Evolutionary conservation across 2,113 vertebrate species (phyloP).

Genomic region (Corvus hawaiiensis): DNA sequence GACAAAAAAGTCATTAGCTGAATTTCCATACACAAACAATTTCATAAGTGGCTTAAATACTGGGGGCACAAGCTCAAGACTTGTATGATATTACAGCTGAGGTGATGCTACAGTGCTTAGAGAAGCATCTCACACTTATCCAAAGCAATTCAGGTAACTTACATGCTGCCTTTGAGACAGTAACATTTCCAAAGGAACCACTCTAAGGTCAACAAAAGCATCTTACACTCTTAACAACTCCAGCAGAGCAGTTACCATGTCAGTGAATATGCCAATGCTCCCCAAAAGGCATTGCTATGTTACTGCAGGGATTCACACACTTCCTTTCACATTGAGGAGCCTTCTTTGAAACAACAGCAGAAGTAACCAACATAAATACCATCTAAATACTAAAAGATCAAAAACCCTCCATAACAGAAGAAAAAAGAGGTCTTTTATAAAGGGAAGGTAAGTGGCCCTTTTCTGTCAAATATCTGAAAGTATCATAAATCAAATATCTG

Average conservation of each 20-base stretch:
- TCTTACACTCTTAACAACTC: conserved; percentile 4
- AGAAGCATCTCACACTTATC: not conserved
- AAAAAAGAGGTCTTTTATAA: not conserved
- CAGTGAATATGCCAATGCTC: not conserved
- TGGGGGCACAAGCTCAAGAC: not conserved
- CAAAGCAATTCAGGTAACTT: conserved; percentile 36
- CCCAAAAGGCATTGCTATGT: conserved; percentile 2
- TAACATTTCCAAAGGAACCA: conserved; percentile 53
- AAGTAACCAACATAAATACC: not conserved
- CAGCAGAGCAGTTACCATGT: conserved; percentile 24
- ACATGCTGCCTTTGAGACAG: conserved; percentile 26
- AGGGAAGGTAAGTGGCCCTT: not conserved
- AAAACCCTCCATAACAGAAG: not conserved
- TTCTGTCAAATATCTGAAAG: conserved; percentile 8
- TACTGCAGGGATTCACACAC: not conserved
- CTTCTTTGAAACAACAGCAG: not conserved
- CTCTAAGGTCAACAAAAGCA: conserved; percentile 33
- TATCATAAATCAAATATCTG: not conserved
- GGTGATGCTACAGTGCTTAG: not conserved
- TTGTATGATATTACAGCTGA: not conserved
- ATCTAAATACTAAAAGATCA: not conserved
- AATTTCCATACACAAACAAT: not conserved
- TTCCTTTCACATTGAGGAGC: not conserved
- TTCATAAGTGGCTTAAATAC: not conserved
- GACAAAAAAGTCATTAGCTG: not conserved